Base-by-base conservation (phyloP, 2,797 vertebrate genomes). In the Chelon auratus region DNA sequence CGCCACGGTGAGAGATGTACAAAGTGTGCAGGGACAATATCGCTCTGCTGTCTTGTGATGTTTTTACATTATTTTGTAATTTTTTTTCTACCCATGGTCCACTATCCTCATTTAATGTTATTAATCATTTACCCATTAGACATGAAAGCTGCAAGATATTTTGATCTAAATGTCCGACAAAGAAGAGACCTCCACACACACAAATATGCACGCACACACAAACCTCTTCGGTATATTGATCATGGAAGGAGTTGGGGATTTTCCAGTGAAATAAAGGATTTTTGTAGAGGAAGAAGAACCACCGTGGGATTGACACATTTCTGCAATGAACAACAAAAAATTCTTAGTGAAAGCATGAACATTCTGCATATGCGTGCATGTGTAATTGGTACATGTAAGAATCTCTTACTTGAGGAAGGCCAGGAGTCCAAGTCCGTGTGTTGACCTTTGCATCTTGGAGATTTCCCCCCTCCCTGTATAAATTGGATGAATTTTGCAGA, bases 191-290 rank as follows among this genome's bases (percentile, higher is more conserved):
- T 14, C 11, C 40, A 42, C 15, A 45, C 13, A 45, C 42, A 15
- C 42, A 18, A 1, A 18, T 5, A 36, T 1, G 55, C 11, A 55
- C 11, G 56, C 14, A 79, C 48, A 66, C 61, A 60, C 85, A 91
- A 68, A 98, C 98, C 96, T 99, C 93, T 99, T 99, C 71, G 95
- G 95, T 92, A 99, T 97, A 84, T 91, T 97, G 90, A 98, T 96
- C 97, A 99, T 97, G 87, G 97, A 98, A 77, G 98, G 97, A 0
- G 96, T 99, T 72, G 97, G 94, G 7, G 97, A 98, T 75, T 96
- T 96, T 83, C 97, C 97, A 15, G 96, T 98, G 87, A 98, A 99
- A 90, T 99, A 99, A 40, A 99, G 95, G 88, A 98, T 97, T 96
- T 98, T 99, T 78, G 98, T 99, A 77, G 93, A 97, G 81, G 94